Evolutionary conservation across 2,888 invertebrate genomes (phyloP).

Genomic region (Phortica okadai): DNA sequence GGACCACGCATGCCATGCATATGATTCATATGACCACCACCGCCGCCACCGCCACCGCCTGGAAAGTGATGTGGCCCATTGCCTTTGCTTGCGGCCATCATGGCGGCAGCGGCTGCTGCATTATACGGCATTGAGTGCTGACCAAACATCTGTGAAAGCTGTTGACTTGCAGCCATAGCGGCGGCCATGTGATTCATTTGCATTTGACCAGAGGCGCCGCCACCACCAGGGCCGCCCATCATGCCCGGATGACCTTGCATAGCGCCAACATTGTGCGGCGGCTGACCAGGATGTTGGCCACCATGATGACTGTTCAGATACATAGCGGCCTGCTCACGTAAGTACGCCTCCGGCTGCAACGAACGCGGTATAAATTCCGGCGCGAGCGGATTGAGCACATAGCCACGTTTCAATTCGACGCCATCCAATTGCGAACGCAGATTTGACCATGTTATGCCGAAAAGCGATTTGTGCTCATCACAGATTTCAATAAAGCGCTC

Average conservation of each 20-base stretch:
- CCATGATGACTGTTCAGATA: constrained; percentile 60
- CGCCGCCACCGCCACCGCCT: constrained; percentile 53
- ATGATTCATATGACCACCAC: constrained; percentile 55
- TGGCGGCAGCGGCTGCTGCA: constrained; percentile 61
- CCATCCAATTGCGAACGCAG: constrained; percentile 83
- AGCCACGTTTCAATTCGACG: constrained; percentile 85
- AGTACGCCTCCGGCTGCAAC: constrained; percentile 77
- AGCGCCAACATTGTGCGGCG: constrained; percentile 53
- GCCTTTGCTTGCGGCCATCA: constrained; percentile 64
- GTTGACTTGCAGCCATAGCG: constrained; percentile 65
- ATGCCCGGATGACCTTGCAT: constrained; percentile 50
- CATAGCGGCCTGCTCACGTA: constrained; percentile 75
- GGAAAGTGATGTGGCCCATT: constrained; percentile 60
- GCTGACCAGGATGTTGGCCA: constrained; percentile 48
- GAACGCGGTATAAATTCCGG: constrained; percentile 86
- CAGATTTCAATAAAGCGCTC: constrained; percentile 86
- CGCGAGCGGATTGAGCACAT: constrained; percentile 88
- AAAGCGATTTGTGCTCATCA: constrained; percentile 83
- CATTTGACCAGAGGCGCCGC: constrained; percentile 51
- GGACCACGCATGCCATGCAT: constrained; percentile 62
- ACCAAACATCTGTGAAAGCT: constrained; percentile 63
- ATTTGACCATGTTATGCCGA: constrained; percentile 84
- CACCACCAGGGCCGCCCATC: constrained; percentile 55
- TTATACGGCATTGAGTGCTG: constrained; percentile 63
- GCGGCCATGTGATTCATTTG: constrained; percentile 70